These are phyloP conservation scores for Leiothrix lutea DNA, from an alignment of 2,113 vertebrate species.

Conservation along the genomic window DNA sequence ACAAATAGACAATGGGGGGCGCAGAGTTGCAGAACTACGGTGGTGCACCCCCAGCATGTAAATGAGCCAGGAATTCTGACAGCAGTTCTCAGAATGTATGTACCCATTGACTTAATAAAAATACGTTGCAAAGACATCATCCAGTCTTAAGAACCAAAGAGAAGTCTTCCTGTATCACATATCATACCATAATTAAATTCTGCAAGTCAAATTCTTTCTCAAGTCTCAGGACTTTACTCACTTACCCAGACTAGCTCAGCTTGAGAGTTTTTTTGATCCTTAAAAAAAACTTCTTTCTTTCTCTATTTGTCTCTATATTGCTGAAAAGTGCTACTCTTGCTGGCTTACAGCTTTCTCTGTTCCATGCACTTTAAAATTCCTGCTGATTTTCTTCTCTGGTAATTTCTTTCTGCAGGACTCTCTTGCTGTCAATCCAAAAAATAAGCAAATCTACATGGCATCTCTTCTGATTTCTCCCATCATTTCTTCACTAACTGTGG, in stretches of 20 bases:
- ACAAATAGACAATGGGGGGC: neutral
- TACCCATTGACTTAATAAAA: neutral
- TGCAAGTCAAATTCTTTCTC: neutral
- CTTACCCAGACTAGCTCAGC: neutral
- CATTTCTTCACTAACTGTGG: neutral
- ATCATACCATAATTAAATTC: neutral
- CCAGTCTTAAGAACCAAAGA: neutral
- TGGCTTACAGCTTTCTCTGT: neutral
- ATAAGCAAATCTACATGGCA: neutral
- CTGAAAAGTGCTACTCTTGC: neutral
- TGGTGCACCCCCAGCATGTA: neutral
- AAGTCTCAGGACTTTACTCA: neutral
- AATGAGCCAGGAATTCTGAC: neutral
- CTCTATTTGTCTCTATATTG: neutral
- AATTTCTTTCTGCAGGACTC: neutral
- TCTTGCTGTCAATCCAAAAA: neutral
- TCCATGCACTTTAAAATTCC: neutral
- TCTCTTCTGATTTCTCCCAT: neutral
- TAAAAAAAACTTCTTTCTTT: neutral
- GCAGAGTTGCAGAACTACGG: neutral
- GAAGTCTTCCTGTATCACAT: neutral
- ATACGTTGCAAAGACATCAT: neutral
- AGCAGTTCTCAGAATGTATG: neutral
- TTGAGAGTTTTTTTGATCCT: neutral
- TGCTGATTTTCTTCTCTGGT: neutral